Evolutionary conservation across 1,140 invertebrate species (phyloP).

Genomic region (Zophobas morio): DNA sequence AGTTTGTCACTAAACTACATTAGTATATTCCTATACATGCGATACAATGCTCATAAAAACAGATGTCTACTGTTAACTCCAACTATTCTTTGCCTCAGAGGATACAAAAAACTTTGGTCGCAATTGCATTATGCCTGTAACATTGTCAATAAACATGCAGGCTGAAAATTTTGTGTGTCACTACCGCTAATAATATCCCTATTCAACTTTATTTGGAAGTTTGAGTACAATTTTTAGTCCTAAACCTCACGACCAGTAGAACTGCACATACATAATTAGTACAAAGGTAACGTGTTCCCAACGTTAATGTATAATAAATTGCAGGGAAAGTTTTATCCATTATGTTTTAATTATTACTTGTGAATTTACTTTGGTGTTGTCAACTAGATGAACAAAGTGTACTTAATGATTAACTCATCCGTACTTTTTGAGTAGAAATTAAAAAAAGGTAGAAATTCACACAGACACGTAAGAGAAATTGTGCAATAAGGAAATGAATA

Average conservation of each 20-base stretch:
- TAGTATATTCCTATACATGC: too few relatives aligned
- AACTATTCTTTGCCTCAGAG: too few relatives aligned
- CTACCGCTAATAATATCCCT: background rate
- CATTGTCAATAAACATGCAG: background rate
- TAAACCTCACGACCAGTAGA: background rate
- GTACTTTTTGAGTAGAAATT: too few relatives aligned
- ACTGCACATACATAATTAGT: background rate
- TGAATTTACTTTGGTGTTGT: background rate
- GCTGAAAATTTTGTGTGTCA: background rate
- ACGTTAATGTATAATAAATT: conserved; percentile 9
- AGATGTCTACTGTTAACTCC: too few relatives aligned
- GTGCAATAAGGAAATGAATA: background rate
- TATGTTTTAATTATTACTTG: conserved; percentile 15
- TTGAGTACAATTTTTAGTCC: background rate
- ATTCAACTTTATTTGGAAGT: conserved; percentile 11
- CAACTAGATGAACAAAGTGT: background rate
- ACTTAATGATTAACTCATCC: too few relatives aligned
- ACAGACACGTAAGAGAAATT: background rate
- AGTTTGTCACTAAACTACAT: too few relatives aligned
- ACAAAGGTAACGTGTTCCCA: background rate
- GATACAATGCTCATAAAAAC: too few relatives aligned
- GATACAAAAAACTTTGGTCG: background rate
- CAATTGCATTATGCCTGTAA: background rate
- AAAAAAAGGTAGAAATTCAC: too few relatives aligned
- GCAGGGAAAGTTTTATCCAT: conserved; percentile 1